Evolutionary conservation across 2,888 invertebrate genomes (phyloP).

Genomic region (Hipparchia semele): DNA sequence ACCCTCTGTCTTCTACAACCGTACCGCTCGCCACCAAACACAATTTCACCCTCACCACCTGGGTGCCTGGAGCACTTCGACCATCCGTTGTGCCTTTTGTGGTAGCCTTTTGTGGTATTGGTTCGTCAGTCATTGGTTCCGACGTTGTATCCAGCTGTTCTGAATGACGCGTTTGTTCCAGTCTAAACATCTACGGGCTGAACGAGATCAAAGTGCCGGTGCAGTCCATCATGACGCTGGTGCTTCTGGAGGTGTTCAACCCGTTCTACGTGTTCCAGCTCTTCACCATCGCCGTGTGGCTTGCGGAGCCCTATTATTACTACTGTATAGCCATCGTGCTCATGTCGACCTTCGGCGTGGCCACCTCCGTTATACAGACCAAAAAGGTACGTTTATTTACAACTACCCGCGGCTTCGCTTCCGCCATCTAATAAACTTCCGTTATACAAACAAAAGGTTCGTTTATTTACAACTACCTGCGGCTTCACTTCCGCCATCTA

Average conservation of each 20-base stretch:
- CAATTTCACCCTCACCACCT: too few relatives aligned
- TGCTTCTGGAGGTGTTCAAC: slow-evolving; percentile 93
- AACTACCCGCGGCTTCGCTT: not conserved
- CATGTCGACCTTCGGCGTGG: slow-evolving; percentile 93
- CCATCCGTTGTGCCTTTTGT: too few relatives aligned
- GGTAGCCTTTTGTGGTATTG: too few relatives aligned
- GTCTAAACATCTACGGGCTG: slow-evolving; percentile 90
- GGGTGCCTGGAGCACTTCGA: too few relatives aligned
- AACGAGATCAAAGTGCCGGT: slow-evolving; percentile 94
- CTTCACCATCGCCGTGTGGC: slow-evolving; percentile 95
- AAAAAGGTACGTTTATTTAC: slow-evolving; percentile 84
- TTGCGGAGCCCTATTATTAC: slow-evolving; percentile 93
- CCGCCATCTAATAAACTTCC: slow-evolving; percentile 80
- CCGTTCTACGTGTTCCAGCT: slow-evolving; percentile 98
- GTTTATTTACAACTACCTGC: slow-evolving; percentile 33
- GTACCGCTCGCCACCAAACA: too few relatives aligned
- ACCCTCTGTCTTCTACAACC: too few relatives aligned
- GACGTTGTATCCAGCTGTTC: not conserved
- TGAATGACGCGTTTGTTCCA: slow-evolving; percentile 51
- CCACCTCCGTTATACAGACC: slow-evolving; percentile 92
- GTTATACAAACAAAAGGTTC: slow-evolving; percentile 93
- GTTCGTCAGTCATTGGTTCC: too few relatives aligned
- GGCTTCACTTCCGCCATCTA: not conserved
- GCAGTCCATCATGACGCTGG: slow-evolving; percentile 86
- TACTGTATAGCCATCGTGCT: slow-evolving; percentile 93